Conservation (phyloP, 2,888 invertebrate genomes). For the Sycophila texana region DNA sequence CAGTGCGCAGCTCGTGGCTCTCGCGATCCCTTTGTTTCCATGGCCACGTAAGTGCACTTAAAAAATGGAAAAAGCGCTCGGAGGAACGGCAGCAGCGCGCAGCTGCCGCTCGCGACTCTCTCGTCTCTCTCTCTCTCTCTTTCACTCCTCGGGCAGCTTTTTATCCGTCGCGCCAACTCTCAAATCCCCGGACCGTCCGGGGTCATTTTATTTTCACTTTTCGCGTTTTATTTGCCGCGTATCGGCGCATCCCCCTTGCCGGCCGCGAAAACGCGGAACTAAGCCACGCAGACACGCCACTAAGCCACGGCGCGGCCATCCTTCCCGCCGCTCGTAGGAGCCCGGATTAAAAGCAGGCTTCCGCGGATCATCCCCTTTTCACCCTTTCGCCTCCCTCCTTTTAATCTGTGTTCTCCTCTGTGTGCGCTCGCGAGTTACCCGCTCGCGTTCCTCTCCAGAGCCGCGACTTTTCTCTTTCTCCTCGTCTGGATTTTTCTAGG, state of each 20-base stretch:
- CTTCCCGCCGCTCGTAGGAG: conserved; percentile 2
- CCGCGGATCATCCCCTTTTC: conserved; percentile 42
- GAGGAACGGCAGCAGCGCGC: conserved; percentile 62
- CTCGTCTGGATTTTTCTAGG: conserved; percentile 28
- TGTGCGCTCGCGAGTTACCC: conserved; percentile 23
- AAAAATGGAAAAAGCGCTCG: conserved; percentile 65
- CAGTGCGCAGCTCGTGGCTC: conserved; percentile 3
- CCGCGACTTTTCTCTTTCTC: conserved; percentile 28
- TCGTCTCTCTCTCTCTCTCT: conserved; percentile 49
- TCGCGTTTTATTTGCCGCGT: conserved; percentile 66
- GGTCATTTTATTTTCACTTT: conserved; percentile 71
- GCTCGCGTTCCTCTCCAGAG: not conserved
- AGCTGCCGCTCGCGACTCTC: conserved; percentile 59
- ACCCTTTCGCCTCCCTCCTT: conserved; percentile 29
- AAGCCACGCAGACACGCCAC: conserved; percentile 65
- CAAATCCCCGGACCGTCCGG: conserved; percentile 63
- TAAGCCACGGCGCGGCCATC: conserved; percentile 47
- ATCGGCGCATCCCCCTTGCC: conserved; percentile 42
- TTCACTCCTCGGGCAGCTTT: conserved; percentile 53
- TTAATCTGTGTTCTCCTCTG: conserved; percentile 36
- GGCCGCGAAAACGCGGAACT: conserved; percentile 45
- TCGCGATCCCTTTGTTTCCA: conserved; percentile 54
- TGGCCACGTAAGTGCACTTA: conserved; percentile 64
- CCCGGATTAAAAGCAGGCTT: conserved; percentile 55
- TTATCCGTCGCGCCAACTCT: conserved; percentile 53